Percentiles rank a stretch among this genome's conserved stretches.
These are phyloP conservation scores for Struthidea cinerea DNA, from an alignment of 2,113 vertebrate genomes.

Conservation along the genomic window DNA sequence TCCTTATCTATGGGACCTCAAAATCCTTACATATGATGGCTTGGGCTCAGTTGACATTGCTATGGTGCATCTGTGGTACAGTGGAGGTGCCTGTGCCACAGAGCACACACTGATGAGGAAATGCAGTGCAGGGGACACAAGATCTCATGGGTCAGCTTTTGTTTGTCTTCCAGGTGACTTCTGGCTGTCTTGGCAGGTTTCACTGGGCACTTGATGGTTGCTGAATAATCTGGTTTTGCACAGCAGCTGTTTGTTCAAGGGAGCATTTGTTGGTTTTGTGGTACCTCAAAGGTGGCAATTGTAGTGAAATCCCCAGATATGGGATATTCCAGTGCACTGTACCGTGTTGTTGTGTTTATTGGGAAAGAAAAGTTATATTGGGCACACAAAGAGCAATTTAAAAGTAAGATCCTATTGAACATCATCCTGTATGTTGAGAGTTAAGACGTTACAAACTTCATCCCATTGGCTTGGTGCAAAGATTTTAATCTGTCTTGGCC, in stretches of 20 bases:
- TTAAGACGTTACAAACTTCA: background rate
- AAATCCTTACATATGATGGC: background rate
- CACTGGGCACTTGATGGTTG: background rate
- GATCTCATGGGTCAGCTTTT: background rate
- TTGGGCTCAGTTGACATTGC: background rate
- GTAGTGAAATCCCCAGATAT: background rate
- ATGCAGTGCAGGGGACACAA: background rate
- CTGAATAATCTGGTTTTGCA: background rate
- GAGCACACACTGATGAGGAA: background rate
- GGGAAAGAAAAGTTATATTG: background rate
- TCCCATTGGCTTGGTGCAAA: background rate
- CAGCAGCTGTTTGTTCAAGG: background rate
- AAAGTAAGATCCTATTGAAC: background rate
- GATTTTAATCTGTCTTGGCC: background rate
- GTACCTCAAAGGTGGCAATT: background rate
- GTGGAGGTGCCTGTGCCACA: background rate
- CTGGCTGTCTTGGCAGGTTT: background rate
- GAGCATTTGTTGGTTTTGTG: background rate
- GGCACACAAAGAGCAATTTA: background rate
- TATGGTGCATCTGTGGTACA: background rate
- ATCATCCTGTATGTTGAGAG: background rate
- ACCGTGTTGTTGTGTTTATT: background rate
- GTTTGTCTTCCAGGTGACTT: background rate
- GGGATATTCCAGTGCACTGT: background rate
- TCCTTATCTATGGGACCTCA: background rate